Conservation (phyloP, 2,797 vertebrate genomes). For the Hylomyscus alleni region DNA sequence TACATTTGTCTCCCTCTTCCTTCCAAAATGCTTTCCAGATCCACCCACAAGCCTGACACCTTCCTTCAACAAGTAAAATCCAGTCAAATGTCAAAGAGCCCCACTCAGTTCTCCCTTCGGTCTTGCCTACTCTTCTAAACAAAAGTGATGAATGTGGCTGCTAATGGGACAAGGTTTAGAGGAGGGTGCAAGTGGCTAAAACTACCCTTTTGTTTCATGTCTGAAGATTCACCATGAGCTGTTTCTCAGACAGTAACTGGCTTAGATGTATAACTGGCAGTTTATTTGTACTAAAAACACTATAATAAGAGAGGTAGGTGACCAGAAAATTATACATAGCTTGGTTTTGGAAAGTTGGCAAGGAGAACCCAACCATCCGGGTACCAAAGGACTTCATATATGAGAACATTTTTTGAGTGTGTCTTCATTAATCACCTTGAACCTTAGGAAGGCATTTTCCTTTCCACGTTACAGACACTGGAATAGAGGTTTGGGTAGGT, state of each 20-base stretch:
- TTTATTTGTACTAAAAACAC: slow-evolving; percentile 25
- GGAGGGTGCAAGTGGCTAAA: slow-evolving; percentile 49
- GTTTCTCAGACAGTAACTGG: slow-evolving; percentile 25
- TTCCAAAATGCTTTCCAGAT: slow-evolving; percentile 70
- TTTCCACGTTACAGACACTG: neutral
- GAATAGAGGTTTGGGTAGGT: neutral
- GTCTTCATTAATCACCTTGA: neutral
- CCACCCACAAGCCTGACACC: neutral
- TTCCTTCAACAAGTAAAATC: slow-evolving; percentile 43
- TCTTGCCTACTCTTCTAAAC: slow-evolving; percentile 18
- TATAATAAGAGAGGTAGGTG: neutral
- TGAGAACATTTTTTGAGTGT: neutral
- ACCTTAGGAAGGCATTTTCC: neutral
- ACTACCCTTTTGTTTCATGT: slow-evolving; percentile 26
- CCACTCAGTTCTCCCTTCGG: neutral
- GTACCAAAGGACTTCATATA: neutral
- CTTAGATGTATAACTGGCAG: neutral
- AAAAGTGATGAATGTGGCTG: slow-evolving; percentile 20
- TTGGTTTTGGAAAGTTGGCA: slow-evolving; percentile 47
- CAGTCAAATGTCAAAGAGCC: slow-evolving; percentile 36
- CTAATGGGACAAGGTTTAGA: slow-evolving; percentile 18
- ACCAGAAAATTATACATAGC: slow-evolving; percentile 36
- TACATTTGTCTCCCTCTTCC: slow-evolving; percentile 79
- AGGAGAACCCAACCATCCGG: neutral
- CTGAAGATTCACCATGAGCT: neutral